Conservation (phyloP, 2,888 invertebrate genomes). For the Nephrocerus scutellatus region DNA sequence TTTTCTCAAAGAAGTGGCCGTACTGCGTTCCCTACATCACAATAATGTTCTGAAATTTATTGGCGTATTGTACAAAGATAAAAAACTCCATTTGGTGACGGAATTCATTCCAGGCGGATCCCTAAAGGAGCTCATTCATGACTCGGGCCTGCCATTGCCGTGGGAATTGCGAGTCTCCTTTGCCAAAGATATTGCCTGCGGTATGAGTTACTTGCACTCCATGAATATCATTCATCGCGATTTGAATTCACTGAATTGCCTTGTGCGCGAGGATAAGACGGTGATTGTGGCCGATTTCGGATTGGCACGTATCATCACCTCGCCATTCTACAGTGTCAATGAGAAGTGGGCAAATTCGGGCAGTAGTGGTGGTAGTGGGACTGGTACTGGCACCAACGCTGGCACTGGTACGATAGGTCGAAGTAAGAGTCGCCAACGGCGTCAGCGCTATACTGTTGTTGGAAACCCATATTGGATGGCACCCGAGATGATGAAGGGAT, state of each 20-base stretch:
- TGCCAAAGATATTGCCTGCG: constrained; percentile 86
- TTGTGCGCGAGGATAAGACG: constrained; percentile 81
- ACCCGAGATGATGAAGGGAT: constrained; percentile 96
- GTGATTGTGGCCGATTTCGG: constrained; percentile 96
- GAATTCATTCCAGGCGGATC: constrained; percentile 92
- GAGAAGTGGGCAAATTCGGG: constrained; percentile 36
- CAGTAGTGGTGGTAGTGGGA: constrained; percentile 44
- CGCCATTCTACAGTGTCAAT: constrained; percentile 44
- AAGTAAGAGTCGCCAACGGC: constrained; percentile 60
- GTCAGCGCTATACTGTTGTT: constrained; percentile 90
- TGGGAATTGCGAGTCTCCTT: constrained; percentile 79
- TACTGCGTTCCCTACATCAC: constrained; percentile 79
- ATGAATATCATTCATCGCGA: constrained; percentile 93
- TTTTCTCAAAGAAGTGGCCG: constrained; percentile 93
- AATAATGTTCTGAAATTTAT: constrained; percentile 86
- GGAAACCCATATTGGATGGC: constrained; percentile 99
- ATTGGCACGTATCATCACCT: constrained; percentile 69
- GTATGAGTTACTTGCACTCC: constrained; percentile 90
- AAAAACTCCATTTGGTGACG: constrained; percentile 83
- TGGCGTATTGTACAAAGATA: constrained; percentile 88
- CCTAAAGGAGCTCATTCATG: constrained; percentile 76
- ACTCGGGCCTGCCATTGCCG: constrained; percentile 58
- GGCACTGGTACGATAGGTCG: constrained; percentile 48
- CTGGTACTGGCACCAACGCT: constrained; percentile 29
- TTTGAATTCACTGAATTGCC: constrained; percentile 91